Evolutionary conservation across 2,888 invertebrate species (phyloP), one percentile per base, ranked within the genome.

Genomic region (Punctoribates punctum): DNA sequence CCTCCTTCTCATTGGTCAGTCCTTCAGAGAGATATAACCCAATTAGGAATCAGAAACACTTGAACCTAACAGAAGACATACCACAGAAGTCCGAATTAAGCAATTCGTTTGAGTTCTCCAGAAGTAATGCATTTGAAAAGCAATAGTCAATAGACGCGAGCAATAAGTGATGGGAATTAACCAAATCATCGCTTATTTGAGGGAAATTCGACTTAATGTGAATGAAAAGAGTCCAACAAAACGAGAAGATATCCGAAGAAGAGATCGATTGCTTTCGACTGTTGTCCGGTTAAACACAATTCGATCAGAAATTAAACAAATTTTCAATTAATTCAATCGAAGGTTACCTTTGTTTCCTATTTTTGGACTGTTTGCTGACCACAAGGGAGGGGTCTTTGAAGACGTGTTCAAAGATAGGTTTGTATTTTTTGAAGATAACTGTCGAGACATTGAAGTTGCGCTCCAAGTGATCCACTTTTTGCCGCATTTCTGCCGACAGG

Each of bases 151-250:
- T 88, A 83, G 94, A 93, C 77, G 94, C 93, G 77, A 96, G 86
- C 73, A 99, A 85, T 72, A 98, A 87, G 85, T 97, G 96, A 83
- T 92, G 95, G 79, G 94, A 96, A 83, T 93, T 94, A 1, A 99
- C 94, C 76, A 99, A 86, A 84, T 98, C 97, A 83, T 95, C 92
- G 72, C 92, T 91, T 34, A 93, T 91, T 75, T 90, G 89, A 60
- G 91, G 89, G 82, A 93, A 91, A 82, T 81, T 79, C 83, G 85
- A 84, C 84, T 85, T 85, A 17, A 94, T 90, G 83, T 92, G 91
- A 48, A 96, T 88, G 85, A 94, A 97, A 77, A 97, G 85, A 73
- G 92, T 92, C 97, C 97, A 98, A 81, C 92, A 91, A 83, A 96
- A 94, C 83, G 94, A 93, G 84, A 94, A 96, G 5, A 97, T 86